Conservation (phyloP, 2,113 vertebrate species). For the Barbus barbus region DNA sequence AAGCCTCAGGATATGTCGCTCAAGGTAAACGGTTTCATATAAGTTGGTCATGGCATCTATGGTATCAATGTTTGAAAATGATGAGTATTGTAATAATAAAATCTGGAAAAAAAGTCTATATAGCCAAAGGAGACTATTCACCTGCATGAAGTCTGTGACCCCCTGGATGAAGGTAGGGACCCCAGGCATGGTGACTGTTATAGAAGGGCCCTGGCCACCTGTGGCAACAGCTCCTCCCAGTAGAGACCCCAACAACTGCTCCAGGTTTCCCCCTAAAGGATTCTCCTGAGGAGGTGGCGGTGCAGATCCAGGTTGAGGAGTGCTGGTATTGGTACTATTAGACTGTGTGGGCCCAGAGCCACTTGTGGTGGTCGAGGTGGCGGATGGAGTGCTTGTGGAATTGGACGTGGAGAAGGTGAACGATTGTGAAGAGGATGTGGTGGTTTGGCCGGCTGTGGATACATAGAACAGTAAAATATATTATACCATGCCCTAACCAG, state of each 20-base stretch:
- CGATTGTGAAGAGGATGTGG: slow-evolving; percentile 56
- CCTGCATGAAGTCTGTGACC: slow-evolving; percentile 87
- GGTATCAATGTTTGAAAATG: neutral
- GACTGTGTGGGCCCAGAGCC: slow-evolving; percentile 27
- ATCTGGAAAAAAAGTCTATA: neutral
- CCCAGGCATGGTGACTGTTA: slow-evolving; percentile 84
- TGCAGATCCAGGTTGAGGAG: slow-evolving; percentile 57
- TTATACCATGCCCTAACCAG: neutral
- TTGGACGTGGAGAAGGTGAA: slow-evolving; percentile 61
- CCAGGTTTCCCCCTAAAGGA: slow-evolving; percentile 64
- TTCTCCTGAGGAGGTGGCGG: slow-evolving; percentile 64
- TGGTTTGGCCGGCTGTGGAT: slow-evolving; percentile 62
- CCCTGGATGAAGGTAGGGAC: slow-evolving; percentile 88
- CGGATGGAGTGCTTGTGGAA: slow-evolving; percentile 53
- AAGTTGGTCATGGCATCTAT: neutral
- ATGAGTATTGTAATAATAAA: too few relatives aligned
- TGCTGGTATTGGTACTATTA: slow-evolving; percentile 63
- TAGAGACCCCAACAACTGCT: slow-evolving; percentile 84
- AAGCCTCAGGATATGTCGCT: neutral
- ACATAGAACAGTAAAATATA: slow-evolving; percentile 13
- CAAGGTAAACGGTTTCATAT: neutral
- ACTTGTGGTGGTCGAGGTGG: slow-evolving; percentile 46
- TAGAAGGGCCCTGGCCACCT: slow-evolving; percentile 70
- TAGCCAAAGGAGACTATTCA: slow-evolving; percentile 56
- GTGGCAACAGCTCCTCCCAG: slow-evolving; percentile 75